Evolutionary conservation across 2,113 vertebrate genomes (phyloP).

Genomic region (Abramis brama): DNA sequence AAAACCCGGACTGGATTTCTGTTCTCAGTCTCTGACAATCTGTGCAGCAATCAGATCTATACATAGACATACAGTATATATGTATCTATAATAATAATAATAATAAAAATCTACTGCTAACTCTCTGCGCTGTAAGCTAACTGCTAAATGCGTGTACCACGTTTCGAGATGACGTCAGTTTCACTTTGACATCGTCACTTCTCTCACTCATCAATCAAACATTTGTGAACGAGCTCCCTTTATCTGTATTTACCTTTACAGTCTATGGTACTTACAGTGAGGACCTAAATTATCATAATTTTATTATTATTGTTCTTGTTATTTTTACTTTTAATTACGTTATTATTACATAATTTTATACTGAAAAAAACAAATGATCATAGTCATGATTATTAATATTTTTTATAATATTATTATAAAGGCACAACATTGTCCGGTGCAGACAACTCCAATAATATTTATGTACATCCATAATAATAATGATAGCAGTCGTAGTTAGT

Average conservation of each 20-base stretch:
- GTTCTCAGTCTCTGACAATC: neutral
- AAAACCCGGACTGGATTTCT: conserved; percentile 73
- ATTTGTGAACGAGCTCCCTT: neutral
- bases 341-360: neutral
- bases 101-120: neutral
- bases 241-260: no score
- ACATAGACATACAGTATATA: no score
- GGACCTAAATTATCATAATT: neutral
- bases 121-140: neutral
- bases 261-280: neutral
- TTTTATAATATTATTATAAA: neutral
- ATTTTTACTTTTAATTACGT: neutral
- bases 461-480: neutral
- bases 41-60: neutral
- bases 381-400: neutral
- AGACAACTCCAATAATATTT: neutral
- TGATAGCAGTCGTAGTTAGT: no score
- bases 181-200: neutral
- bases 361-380: no score
- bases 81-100: no score
- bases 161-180: conserved; percentile 3
- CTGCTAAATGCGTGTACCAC: neutral
- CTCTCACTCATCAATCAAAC: neutral
- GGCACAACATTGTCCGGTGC: neutral
- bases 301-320: neutral